Evolutionary conservation across 2,888 invertebrate species (phyloP).

Genomic region (Drosophila falleni): DNA sequence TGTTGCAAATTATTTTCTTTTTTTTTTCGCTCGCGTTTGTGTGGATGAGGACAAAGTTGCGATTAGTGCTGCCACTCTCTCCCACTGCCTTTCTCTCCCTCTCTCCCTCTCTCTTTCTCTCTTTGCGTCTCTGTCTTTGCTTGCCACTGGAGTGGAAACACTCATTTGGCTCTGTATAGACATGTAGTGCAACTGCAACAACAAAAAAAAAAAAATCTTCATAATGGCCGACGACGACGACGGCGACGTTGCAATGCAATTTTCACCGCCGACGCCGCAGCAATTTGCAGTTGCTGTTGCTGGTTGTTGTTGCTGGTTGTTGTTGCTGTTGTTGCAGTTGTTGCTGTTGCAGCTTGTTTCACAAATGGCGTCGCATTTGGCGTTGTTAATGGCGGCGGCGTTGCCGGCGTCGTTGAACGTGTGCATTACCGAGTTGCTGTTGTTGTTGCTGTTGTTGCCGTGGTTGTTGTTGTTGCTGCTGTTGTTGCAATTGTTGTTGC

Average conservation of each 20-base stretch:
- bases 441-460: constrained; percentile 9
- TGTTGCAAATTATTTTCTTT: constrained; percentile 70
- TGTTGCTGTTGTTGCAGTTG: constrained; percentile 41
- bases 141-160: constrained; percentile 60
- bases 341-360: constrained; percentile 70
- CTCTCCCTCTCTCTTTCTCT: constrained; percentile 13
- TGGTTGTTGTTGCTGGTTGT: constrained; percentile 51
- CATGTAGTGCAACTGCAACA: constrained; percentile 76
- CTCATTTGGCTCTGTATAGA: constrained; percentile 81
- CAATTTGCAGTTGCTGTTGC: constrained; percentile 65
- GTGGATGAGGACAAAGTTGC: constrained; percentile 61
- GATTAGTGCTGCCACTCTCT: constrained; percentile 58
- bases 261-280: constrained; percentile 62
- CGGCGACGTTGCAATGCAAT: constrained; percentile 68
- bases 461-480: constrained; percentile 17
- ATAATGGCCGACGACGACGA: constrained; percentile 72
- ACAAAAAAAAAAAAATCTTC: constrained; percentile 79
- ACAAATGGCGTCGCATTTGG: constrained; percentile 81
- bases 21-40: constrained; percentile 25
- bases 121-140: constrained; percentile 16
- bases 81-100: neutral
- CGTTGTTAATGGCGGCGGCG: constrained; percentile 76
- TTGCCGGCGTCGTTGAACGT: constrained; percentile 44
- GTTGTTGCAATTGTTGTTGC: neutral
- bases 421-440: constrained; percentile 61